phyloP scores from a whole-genome alignment of 2,113 vertebrate species.

The Caranx ignobilis region DNA sequence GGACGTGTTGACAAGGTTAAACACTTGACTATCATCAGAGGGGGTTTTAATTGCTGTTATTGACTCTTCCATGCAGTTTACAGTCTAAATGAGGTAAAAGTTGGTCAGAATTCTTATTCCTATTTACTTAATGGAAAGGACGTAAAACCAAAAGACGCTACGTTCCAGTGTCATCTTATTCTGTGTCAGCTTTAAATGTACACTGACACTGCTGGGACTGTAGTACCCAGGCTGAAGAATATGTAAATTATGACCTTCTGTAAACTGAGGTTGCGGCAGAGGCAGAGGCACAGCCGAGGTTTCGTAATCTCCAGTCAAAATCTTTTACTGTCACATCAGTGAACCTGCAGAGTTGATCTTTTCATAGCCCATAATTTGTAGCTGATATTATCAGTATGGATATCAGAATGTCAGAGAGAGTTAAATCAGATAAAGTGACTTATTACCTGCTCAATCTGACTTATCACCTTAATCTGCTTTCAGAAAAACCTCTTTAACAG shows the following conservation, averaged over 20 bases:
- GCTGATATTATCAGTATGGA: constrained; percentile 65
- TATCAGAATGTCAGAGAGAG: constrained; percentile 59
- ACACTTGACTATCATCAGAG: too few species aligned
- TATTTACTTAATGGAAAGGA: background rate
- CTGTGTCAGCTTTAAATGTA: background rate
- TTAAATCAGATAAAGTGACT: constrained; percentile 66
- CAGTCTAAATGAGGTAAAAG: too few species aligned
- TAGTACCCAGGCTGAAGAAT: constrained; percentile 14
- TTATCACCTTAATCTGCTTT: constrained; percentile 69
- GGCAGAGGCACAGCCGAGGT: constrained; percentile 16
- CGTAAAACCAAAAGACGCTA: background rate
- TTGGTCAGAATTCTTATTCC: too few species aligned
- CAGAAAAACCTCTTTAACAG: constrained; percentile 48
- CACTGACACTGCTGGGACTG: background rate
- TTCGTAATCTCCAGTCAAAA: constrained; percentile 43
- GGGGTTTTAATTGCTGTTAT: too few species aligned
- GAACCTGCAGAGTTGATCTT: constrained; percentile 65
- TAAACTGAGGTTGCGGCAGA: constrained; percentile 23
- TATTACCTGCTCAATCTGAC: constrained; percentile 64
- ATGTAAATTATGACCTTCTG: constrained; percentile 37
- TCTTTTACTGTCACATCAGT: constrained; percentile 68
- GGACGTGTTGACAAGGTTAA: too few species aligned
- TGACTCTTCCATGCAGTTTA: too few species aligned
- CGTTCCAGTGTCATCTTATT: background rate
- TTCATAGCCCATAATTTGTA: constrained; percentile 71